Evolutionary conservation across 2,797 vertebrate species (phyloP).

Genomic region (Lepidocolaptes lacrymiger): DNA sequence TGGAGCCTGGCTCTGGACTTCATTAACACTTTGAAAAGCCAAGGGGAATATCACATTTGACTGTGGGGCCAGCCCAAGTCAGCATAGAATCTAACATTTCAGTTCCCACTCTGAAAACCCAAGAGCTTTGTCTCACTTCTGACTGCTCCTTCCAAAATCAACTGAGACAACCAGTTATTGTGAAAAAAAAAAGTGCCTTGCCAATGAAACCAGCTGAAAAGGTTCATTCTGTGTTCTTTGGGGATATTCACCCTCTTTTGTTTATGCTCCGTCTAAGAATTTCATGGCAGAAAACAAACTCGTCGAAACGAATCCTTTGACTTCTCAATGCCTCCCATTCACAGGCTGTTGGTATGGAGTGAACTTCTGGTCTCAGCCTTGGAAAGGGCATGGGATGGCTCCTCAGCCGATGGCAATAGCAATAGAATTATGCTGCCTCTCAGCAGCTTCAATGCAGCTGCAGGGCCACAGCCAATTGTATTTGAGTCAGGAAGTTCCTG

Average conservation of each 20-base stretch:
- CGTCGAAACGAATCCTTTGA: background rate
- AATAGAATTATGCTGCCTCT: background rate
- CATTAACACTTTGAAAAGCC: conserved; percentile 52
- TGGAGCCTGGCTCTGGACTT: background rate
- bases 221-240: conserved; percentile 9
- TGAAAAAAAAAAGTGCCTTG: background rate
- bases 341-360: background rate
- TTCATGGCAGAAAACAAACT: background rate
- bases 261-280: background rate
- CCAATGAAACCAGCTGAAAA: conserved; percentile 25
- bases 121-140: conserved; percentile 15
- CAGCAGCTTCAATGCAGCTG: background rate
- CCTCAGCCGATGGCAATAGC: background rate
- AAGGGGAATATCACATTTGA: conserved; percentile 52
- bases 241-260: background rate
- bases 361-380: background rate
- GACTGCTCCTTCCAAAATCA: conserved; percentile 39
- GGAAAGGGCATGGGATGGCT: background rate
- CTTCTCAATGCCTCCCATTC: background rate
- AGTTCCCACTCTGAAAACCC: conserved; percentile 2
- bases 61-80: background rate
- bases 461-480: background rate
- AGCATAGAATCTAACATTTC: conserved; percentile 53
- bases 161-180: background rate
- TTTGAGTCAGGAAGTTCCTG: background rate